Evolutionary conservation across 2,113 vertebrate species (phyloP).

Genomic region (Holacanthus passer): DNA sequence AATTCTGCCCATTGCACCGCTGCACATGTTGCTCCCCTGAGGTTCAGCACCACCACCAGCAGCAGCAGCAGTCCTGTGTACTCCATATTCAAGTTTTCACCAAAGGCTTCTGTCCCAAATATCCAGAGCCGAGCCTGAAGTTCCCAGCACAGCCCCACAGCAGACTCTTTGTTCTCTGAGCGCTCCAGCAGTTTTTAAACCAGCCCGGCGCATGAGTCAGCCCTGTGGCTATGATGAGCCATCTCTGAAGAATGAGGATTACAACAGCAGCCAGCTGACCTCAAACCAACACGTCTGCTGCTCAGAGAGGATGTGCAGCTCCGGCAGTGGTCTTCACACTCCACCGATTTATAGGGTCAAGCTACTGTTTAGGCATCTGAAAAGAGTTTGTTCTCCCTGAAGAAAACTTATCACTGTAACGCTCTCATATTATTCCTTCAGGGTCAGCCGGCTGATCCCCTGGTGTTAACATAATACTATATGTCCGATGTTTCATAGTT

Average conservation of each 20-base stretch:
- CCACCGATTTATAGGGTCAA: not conserved
- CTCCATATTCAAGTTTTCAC: conserved; percentile 59
- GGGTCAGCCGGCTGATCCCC: not conserved
- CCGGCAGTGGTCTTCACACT: not conserved
- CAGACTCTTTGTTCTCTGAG: conserved; percentile 60
- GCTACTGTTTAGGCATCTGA: not conserved
- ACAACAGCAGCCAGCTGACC: conserved; percentile 60
- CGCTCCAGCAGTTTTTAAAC: conserved; percentile 71
- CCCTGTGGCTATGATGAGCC: conserved; percentile 73
- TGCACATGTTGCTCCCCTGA: conserved; percentile 56
- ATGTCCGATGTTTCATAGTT: not conserved
- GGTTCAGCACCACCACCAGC: conserved; percentile 57
- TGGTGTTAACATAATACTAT: not conserved
- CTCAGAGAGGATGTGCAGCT: conserved; percentile 1
- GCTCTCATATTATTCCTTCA: not conserved
- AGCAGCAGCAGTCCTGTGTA: conserved; percentile 44
- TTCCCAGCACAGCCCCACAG: conserved; percentile 38
- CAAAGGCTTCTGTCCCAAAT: conserved; percentile 6
- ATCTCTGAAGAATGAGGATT: conserved; percentile 78
- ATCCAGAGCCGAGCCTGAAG: conserved; percentile 17
- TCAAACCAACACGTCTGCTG: conserved; percentile 57
- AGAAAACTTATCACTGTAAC: not conserved
- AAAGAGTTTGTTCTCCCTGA: not conserved
- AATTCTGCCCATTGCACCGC: conserved; percentile 75
- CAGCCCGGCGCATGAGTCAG: conserved; percentile 73